Base-by-base conservation (phyloP, 2,888 invertebrate genomes). In the Physocephala rufipes region DNA sequence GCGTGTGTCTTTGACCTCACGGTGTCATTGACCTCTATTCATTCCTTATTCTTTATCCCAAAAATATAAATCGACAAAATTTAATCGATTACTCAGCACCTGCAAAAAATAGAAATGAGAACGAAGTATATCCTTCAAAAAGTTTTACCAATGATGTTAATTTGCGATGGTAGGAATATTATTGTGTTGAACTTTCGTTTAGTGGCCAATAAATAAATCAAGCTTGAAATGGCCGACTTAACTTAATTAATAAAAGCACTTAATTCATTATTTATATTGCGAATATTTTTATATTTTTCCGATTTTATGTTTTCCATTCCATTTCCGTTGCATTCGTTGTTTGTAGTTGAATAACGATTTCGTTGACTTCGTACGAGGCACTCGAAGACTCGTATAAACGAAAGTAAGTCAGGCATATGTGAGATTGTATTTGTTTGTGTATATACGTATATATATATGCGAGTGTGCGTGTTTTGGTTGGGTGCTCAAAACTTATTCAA, bases 151-250 rank as follows among this genome's bases (percentile, higher is more conserved):
- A 36, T 36, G 36, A 4, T 36, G 5, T 4, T 36, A 36, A 36
- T 36, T 36, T 9, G 36, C 9, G 36, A 36, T 36, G 36, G 36
- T 36, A 36, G 9, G 36, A 36, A 9, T 7, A n/a, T 1, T 2
- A 4, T 19, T 21, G 21, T 53, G 24, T 53, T 7, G 53, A 53
- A 9, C n/a, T 53, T 21, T 21, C 19, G 53, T 53, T 53, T 21
- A 53, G 53, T 53, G 53, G 53, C 53, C 53, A 53, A 53, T 9
- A 36, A 61, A 28, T n/a, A 64, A 64, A 24, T 64, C 49, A 64
- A 64, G 64, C 64, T 26, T 24, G 49, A 64, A 64, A 45, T 49
- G 21, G 62, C 62, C 62, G 43, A 62, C 62, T 45, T 15, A 21
- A 62, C 43, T 21, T 21, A 21, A 28, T 43, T 19, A 19, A 16